Base-by-base conservation (phyloP, 2,888 invertebrate genomes). In the Vesta saturnalis region DNA sequence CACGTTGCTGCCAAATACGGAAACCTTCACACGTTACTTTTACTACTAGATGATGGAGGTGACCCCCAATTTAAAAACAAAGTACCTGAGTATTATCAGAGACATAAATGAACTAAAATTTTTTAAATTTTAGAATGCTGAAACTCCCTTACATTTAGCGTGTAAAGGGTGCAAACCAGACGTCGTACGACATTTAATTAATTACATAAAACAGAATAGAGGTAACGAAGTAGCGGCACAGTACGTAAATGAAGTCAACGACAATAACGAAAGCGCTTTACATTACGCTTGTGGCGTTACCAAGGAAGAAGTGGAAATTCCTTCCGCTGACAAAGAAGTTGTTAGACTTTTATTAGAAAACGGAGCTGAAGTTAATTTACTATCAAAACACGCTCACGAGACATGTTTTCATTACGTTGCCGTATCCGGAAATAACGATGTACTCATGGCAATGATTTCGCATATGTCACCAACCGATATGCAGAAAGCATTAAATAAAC, bases 381-480 rank as follows among this genome's bases (percentile, higher is more conserved):
- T 91, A 78, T 95, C 97, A 0, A 94, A 91, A 85, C 90, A 92
- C 84, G 92, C 92, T 14, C 90, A 92, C 76, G 99, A 99, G 85
- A 96, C 98, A 0, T 95, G 96, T 0, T 94, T 99, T 79, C 99
- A 99, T 82, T 94, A 96, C 81, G 95, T 96, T 77, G 97, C 99
- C 0, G 88, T 94, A 16, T 94, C 96, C 3, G 99, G 99, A 15
- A 98, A 97, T 84, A 97, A 97, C 80, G 96, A 97, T 77, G 93
- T 99, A 4, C 87, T 99, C 76, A 89, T 92, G 76, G 98, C 98
- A 84, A 97, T 99, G 91, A 92, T 99, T 52, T 89, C 93, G 46
- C 93, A 95, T 77, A 94, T 99, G 90, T 91, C 92, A 12, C 89
- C 94, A 1, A 93, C 94, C 0, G 94, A 95, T 72, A 91, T 97